Percentiles rank a stretch among this genome's conserved stretches.
These are phyloP conservation scores for Nasonia vitripennis DNA, from an alignment of 1,140 invertebrate genomes.

Conservation along the genomic window DNA sequence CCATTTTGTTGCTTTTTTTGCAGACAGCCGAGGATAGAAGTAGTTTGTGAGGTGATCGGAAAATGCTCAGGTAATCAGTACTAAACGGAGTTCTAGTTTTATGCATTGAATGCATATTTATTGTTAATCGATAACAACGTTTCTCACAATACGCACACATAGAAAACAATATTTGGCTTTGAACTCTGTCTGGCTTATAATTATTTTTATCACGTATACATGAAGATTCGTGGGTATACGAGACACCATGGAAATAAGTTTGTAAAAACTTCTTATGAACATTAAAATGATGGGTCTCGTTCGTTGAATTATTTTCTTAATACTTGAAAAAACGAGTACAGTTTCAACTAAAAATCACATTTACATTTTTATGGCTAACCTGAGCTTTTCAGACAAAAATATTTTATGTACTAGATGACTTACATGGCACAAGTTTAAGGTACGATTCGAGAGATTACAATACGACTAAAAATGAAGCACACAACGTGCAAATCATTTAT, in stretches of 20 bases:
- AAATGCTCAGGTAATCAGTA: too few relatives aligned
- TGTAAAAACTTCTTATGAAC: too few relatives aligned
- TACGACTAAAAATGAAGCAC: too few relatives aligned
- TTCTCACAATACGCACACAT: neutral
- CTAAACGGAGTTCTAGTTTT: neutral
- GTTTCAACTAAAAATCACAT: too few relatives aligned
- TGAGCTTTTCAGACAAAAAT: neutral
- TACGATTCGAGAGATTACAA: neutral
- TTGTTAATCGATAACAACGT: neutral
- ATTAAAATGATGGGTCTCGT: too few relatives aligned
- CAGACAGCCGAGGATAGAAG: too few relatives aligned
- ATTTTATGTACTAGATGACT: neutral
- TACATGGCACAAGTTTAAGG: neutral
- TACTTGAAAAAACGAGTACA: too few relatives aligned
- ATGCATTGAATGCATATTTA: neutral
- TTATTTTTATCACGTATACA: neutral
- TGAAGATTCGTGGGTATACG: too few relatives aligned
- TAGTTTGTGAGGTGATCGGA: too few relatives aligned
- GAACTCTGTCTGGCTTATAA: neutral
- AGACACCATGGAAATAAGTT: too few relatives aligned
- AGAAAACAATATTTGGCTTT: neutral
- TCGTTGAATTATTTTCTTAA: too few relatives aligned
- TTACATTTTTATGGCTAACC: neutral
- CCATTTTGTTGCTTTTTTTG: too few relatives aligned
- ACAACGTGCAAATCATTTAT: neutral